phyloP scores from a whole-genome alignment of 2,888 invertebrate species.

The Timema cristinae region DNA sequence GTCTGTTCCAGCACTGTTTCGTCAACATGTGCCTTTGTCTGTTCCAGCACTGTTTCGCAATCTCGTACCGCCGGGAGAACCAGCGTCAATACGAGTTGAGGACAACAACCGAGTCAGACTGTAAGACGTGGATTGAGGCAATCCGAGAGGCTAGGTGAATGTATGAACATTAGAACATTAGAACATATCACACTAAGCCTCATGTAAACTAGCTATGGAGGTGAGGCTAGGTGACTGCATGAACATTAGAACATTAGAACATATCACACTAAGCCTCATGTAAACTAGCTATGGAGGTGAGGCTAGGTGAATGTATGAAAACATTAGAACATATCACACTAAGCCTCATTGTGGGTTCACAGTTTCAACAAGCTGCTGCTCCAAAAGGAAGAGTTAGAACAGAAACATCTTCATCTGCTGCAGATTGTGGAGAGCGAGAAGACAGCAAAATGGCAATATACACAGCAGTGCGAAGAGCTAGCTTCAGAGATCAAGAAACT shows the following conservation, averaged over 20 bases:
- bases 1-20: no score
- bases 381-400: constrained; percentile 87
- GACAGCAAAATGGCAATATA: constrained; percentile 90
- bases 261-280: no score
- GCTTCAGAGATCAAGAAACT: constrained; percentile 83
- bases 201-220: no score
- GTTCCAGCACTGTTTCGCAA: constrained; percentile 81
- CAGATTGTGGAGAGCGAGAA: constrained; percentile 88
- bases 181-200: no score
- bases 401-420: constrained; percentile 84
- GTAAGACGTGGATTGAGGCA: constrained; percentile 86
- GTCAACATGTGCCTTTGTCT: constrained; percentile 24
- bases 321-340: no score
- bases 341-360: constrained; percentile 31
- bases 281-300: no score
- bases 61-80: constrained; percentile 80
- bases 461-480: constrained; percentile 89
- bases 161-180: not conserved
- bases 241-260: no score
- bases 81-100: constrained; percentile 83
- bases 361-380: constrained; percentile 86
- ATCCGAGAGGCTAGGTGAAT: constrained; percentile 81
- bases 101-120: constrained; percentile 79
- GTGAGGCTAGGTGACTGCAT: no score
- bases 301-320: no score